phyloP scores from a whole-genome alignment of 2,113 vertebrate genomes.

The Thryonomys swinderianus region DNA sequence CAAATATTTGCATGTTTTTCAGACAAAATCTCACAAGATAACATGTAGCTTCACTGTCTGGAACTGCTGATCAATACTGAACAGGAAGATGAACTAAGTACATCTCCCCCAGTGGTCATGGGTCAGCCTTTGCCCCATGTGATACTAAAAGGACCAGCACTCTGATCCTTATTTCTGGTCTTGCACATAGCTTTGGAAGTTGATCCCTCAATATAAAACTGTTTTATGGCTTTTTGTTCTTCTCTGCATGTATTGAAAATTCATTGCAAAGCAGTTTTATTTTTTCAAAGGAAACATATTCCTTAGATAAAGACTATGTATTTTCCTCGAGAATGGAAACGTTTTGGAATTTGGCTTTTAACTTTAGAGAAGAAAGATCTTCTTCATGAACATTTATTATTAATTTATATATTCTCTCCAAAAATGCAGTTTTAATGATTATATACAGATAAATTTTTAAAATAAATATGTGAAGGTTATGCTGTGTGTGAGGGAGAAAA shows the following conservation, averaged over 20 bases:
- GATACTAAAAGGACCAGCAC: background rate
- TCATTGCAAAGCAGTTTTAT: background rate
- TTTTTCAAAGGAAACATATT: background rate
- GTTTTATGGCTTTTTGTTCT: background rate
- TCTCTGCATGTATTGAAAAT: background rate
- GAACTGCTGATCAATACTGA: background rate
- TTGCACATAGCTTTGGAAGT: constrained; percentile 4
- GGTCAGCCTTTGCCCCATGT: background rate
- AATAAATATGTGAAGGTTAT: constrained; percentile 8
- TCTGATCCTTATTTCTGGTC: background rate
- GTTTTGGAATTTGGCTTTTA: background rate
- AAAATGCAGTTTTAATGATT: constrained; percentile 28
- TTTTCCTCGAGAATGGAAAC: background rate
- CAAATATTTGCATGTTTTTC: background rate
- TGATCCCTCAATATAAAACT: background rate
- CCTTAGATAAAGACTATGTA: background rate
- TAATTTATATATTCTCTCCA: constrained; percentile 14
- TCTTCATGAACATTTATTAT: constrained; percentile 27
- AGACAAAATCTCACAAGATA: background rate
- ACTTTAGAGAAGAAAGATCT: background rate
- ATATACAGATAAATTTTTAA: constrained; percentile 24
- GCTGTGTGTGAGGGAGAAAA: background rate
- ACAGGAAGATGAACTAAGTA: background rate
- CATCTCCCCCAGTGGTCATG: background rate
- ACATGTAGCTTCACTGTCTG: background rate